phyloP scores from a whole-genome alignment of 2,113 vertebrate species.

The Toxotes chatareus region DNA sequence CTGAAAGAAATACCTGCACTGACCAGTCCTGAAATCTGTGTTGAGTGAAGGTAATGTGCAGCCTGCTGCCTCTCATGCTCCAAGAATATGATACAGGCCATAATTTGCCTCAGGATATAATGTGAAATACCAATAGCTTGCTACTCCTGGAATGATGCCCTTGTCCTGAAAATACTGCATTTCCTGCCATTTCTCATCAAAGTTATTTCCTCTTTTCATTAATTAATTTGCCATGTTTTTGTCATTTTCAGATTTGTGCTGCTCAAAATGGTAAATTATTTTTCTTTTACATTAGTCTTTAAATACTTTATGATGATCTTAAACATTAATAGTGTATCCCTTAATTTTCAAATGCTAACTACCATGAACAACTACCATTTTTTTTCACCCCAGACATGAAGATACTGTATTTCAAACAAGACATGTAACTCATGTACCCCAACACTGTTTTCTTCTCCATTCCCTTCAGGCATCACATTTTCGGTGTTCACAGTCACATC shows the following conservation, averaged over 20 bases:
- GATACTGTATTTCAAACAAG: background rate
- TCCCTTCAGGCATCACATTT: conserved; percentile 74
- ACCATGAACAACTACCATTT: background rate
- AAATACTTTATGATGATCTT: background rate
- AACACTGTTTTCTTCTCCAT: background rate
- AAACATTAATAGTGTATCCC: background rate
- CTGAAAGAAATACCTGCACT: conserved; percentile 78
- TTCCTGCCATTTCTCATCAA: conserved; percentile 17
- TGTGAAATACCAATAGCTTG: conserved; percentile 51
- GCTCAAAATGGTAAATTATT: conserved; percentile 86
- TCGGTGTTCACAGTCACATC: conserved; percentile 85
- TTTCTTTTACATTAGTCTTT: background rate
- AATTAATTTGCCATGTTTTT: conserved; percentile 48
- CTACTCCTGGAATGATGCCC: conserved; percentile 40
- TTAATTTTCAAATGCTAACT: background rate
- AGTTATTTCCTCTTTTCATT: conserved; percentile 15
- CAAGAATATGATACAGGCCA: conserved; percentile 75
- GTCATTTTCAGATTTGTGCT: conserved; percentile 88
- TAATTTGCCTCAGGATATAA: conserved; percentile 72
- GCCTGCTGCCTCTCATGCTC: conserved; percentile 73
- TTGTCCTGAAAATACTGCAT: conserved; percentile 21
- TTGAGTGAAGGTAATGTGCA: conserved; percentile 84
- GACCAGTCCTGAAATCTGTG: conserved; percentile 77
- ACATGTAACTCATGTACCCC: background rate
- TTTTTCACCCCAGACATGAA: background rate